Evolutionary conservation across 1,140 invertebrate species (phyloP), one percentile per base, ranked within the genome.

Genomic region (Brachionus sp.): DNA sequence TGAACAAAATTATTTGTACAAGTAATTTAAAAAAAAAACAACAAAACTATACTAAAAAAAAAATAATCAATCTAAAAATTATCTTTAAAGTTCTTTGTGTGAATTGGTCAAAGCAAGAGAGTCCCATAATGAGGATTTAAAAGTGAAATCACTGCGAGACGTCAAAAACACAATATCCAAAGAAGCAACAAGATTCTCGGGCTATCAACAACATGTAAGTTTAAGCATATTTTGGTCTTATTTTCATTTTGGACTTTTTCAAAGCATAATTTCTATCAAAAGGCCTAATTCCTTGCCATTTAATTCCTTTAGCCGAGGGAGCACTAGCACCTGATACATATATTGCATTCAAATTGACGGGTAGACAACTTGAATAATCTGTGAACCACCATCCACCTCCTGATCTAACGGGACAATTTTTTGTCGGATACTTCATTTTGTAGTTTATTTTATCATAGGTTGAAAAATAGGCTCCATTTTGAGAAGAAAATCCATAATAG

Each of bases 151-250:
- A 33, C 83, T 88, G n/a, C 83, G 85, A 33, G 85, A 85, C 64
- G 85, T 87, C 0, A 87, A 87, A 82, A 82, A 83, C 42, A 86
- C 87, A 33, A 87, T 88, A 70, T 87, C 87, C 25, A 84, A 84
- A 12, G 83, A 85, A 35, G 86, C 85, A 9, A 86, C 85, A 53
- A 84, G 86, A 46, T 88, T 87, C 82, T 86, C 85, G 7, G 86
- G 86, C 12, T 86, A 86, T 83, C 85, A 86, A 68, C 87, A 87
- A 82, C 87, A 88, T 85, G 87, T 88, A 84, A 84, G 85, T 85
- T 33, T 5, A 23, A 23, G 12, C 29, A 13, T 44, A 23, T 50
- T 19, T 64, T 66, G 50, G 77, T 25, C 50, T 35, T 13, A 80
- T 80, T 66, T 80, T 80, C 77, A 80, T 80, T 80, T 35, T 80